Evolutionary conservation across 2,113 vertebrate species (phyloP).

Genomic region (Rhagologus leucostigma): DNA sequence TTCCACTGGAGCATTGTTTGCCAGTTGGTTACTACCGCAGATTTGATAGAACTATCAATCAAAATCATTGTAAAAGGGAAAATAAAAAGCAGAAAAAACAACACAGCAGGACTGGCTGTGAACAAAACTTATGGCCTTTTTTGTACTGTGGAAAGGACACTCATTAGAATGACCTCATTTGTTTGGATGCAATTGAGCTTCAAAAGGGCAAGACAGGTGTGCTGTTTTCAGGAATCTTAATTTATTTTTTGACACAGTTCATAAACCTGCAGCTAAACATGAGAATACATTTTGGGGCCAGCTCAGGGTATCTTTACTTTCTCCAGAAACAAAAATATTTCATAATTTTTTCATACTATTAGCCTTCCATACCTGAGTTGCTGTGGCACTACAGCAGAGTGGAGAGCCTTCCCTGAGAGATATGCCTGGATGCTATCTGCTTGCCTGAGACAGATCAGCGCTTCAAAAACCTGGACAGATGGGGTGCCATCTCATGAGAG

Average conservation of each 20-base stretch:
- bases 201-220: neutral
- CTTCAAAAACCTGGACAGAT: conserved; percentile 36
- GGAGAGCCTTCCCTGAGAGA: neutral
- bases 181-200: neutral
- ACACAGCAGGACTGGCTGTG: neutral
- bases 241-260: conserved; percentile 5
- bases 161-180: neutral
- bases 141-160: neutral
- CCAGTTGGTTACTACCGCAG: neutral
- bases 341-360: neutral
- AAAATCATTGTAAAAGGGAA: neutral
- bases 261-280: neutral
- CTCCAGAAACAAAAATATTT: neutral
- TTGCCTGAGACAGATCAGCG: neutral
- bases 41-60: conserved; percentile 27
- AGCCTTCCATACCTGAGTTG: neutral
- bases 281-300: neutral
- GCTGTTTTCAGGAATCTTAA: neutral
- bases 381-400: neutral
- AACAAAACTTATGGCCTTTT: neutral
- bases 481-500: neutral
- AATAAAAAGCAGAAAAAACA: neutral
- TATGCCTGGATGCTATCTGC: neutral
- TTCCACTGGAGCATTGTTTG: neutral
- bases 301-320: neutral